Percentiles rank a stretch among this genome's conserved stretches.
These are phyloP conservation scores for Ursus arctos DNA, from an alignment of 2,113 vertebrate genomes.

Conservation along the genomic window DNA sequence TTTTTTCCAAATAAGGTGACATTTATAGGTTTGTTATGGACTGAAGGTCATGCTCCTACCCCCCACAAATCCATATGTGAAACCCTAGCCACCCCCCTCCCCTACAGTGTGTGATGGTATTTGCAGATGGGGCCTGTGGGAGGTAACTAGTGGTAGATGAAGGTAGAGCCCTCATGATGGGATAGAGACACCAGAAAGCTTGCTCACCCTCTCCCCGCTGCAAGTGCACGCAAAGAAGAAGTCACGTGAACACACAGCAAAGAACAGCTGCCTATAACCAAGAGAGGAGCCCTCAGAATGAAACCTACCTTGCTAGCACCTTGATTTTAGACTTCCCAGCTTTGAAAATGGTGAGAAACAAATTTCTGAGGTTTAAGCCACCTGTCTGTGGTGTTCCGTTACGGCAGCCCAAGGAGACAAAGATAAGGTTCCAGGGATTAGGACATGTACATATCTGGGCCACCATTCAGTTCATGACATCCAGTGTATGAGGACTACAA, in stretches of 20 bases:
- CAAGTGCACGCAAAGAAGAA: background rate
- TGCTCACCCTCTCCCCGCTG: background rate
- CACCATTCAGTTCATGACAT: background rate
- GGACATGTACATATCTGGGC: background rate
- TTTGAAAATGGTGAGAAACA: background rate
- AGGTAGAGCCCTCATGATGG: fast-evolving
- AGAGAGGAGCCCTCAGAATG: background rate
- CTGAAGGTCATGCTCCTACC: background rate
- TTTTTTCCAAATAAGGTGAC: background rate
- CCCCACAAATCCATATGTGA: background rate
- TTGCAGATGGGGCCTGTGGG: background rate
- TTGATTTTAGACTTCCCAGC: background rate
- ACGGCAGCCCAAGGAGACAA: background rate
- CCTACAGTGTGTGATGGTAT: background rate
- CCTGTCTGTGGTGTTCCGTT: background rate
- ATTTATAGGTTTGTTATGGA: background rate
- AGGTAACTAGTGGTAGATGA: background rate
- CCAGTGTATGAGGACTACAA: background rate
- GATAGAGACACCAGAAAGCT: background rate
- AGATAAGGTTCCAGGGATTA: background rate
- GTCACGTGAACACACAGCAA: background rate
- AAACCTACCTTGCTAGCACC: background rate
- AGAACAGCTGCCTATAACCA: background rate
- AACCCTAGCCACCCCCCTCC: background rate
- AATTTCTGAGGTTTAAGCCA: background rate